phyloP scores from a whole-genome alignment of 2,888 invertebrate species.

The Tipula lateralis region DNA sequence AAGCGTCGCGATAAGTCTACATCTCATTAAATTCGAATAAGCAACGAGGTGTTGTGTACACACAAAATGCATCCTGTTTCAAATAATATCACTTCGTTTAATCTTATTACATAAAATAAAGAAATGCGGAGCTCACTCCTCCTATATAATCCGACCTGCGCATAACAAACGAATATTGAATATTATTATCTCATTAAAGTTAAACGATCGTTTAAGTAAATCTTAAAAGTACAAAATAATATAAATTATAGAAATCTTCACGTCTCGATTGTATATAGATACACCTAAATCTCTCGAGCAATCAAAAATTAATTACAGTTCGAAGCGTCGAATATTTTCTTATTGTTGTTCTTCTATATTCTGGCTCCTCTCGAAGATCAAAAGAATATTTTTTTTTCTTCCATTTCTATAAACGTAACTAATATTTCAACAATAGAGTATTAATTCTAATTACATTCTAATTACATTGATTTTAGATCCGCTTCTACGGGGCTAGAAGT shows the following conservation, averaged over 20 bases:
- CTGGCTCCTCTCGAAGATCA: not conserved
- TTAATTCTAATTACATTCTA: not conserved
- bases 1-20: too few species aligned
- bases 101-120: not conserved
- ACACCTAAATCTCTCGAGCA: not conserved
- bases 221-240: not conserved
- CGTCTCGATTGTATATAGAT: not conserved
- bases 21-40: too few species aligned
- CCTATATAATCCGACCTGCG: not conserved
- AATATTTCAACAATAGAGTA: not conserved
- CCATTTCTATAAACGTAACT: not conserved
- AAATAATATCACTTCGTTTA: too few species aligned
- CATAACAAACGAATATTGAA: not conserved
- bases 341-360: not conserved
- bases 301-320: conserved; percentile 14
- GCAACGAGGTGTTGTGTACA: too few species aligned
- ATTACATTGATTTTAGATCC: conserved; percentile 1
- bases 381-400: not conserved
- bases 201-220: conserved; percentile 19
- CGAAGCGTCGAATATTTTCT: not conserved
- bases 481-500: not conserved
- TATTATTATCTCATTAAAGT: not conserved
- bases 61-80: not conserved
- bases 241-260: not conserved
- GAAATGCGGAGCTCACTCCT: not conserved